These are phyloP conservation scores for Aphelocoma californica DNA, from an alignment of 2,797 vertebrate species.

Conservation along the genomic window DNA sequence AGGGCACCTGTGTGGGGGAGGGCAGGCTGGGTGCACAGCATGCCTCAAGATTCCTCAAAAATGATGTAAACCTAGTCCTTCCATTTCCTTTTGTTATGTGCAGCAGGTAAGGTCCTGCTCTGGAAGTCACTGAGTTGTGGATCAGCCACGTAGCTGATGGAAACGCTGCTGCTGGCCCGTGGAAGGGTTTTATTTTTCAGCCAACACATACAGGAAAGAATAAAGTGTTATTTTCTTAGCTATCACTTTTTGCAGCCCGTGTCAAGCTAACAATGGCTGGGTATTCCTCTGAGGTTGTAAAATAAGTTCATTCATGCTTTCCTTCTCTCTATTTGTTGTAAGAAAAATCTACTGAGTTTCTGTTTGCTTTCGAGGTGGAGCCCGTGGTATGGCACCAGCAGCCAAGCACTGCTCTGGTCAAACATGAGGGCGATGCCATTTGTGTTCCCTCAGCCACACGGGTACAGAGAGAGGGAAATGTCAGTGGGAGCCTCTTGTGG, in stretches of 20 bases:
- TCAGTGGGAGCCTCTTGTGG: neutral
- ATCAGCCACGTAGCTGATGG: neutral
- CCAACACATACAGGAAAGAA: slow-evolving; percentile 3
- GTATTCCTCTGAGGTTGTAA: slow-evolving; percentile 15
- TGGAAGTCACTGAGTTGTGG: neutral
- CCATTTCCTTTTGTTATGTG: neutral
- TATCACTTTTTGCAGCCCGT: neutral
- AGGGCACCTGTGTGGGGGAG: accelerated
- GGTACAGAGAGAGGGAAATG: neutral
- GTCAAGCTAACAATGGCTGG: slow-evolving; percentile 6
- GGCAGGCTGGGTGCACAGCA: neutral
- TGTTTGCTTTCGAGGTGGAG: neutral
- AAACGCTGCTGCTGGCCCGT: neutral
- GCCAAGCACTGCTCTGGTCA: neutral
- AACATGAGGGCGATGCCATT: neutral
- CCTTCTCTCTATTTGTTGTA: neutral
- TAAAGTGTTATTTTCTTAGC: slow-evolving; percentile 19
- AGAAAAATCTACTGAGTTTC: neutral
- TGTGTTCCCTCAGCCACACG: neutral
- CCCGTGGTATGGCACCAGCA: neutral
- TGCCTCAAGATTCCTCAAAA: neutral
- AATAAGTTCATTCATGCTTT: slow-evolving; percentile 43
- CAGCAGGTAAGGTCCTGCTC: neutral
- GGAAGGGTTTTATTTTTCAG: neutral
- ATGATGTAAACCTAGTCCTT: neutral